Percentiles rank a stretch among this genome's conserved stretches.
Evolutionary conservation across 2,888 invertebrate genomes (phyloP).

Genomic region (Altica lythri): DNA sequence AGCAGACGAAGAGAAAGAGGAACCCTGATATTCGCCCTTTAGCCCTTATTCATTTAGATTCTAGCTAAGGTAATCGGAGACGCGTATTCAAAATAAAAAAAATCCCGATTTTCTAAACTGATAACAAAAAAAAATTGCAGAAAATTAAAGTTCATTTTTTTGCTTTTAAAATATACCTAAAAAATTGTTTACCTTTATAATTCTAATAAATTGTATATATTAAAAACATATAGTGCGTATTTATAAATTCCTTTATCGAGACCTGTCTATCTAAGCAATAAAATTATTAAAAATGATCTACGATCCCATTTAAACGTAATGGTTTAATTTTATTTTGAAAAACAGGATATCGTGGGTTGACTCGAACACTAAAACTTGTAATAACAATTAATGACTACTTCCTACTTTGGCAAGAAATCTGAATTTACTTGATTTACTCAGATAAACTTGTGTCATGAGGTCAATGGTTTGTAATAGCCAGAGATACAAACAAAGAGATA

Average conservation of each 20-base stretch:
- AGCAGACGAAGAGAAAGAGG: neutral
- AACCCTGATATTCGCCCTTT: constrained; percentile 4
- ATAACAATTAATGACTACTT: constrained; percentile 29
- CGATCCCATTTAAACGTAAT: too few species aligned
- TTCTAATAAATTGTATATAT: too few species aligned
- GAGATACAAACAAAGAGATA: neutral
- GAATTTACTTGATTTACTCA: constrained; percentile 6
- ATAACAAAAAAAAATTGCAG: too few species aligned
- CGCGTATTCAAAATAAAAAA: constrained; percentile 6
- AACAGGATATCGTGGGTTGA: constrained; percentile 33
- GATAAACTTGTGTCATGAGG: constrained; percentile 9
- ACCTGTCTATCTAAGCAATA: too few species aligned
- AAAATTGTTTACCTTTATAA: too few species aligned
- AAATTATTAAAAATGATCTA: too few species aligned
- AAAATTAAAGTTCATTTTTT: too few species aligned
- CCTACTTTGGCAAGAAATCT: constrained; percentile 29
- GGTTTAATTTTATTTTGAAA: constrained; percentile 10
- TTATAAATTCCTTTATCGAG: too few species aligned
- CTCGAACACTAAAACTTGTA: constrained; percentile 27
- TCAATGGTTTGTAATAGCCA: constrained; percentile 1
- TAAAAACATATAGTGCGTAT: too few species aligned
- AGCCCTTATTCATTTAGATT: constrained; percentile 1
- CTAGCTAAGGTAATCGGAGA: constrained; percentile 7
- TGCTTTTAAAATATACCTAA: too few species aligned
- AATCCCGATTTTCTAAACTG: too few species aligned